Base-by-base conservation (phyloP, 2,888 invertebrate genomes). In the Corythucha ciliata region DNA sequence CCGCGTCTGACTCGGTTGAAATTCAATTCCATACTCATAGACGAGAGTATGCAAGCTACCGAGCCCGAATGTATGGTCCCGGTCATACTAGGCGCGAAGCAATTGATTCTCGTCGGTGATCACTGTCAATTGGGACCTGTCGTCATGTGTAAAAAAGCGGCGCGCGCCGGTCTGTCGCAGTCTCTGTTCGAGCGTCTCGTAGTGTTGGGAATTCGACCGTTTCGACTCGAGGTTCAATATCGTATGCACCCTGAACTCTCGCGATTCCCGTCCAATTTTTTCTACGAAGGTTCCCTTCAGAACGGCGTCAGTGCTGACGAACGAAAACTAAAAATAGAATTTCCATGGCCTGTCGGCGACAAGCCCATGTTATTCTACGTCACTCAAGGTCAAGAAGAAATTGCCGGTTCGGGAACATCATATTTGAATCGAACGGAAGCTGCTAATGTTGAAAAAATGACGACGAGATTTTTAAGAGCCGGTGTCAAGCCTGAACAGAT, bases 21-120 rank as follows among this genome's bases (percentile, higher is more conserved):
- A 65, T 97, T 97, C 72, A 86, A 91, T 58, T 92, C 92, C 20
- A 94, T 97, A 61, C 76, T 97, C 10, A 96, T 97, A 58, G 96
- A 97, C 66, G 96, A 97, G 68, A 92, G 89, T 63, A 92, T 92
- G 81, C 94, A 94, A 69, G 91, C 94, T 0, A 96, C 96, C 0
- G 90, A 92, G 66, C 96, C 96, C 0, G 96, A 97, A 65, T 96
- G 96, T 65, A 93, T 98, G 94, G 97, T 98, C 16, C 96, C 98
- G 0, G 94, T 98, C 0, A 94, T 98, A 0, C 74, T 97, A 4
- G 98, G 98, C 10, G 96, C 96, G 6, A 83, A 93, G 61, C 97
- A 97, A 71, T 73, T 98, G 47, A 94, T 98, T 58, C 77, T 98
- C 2, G 98, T 98, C 1, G 98, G 98, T 10, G 98, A 99, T 70